A percentile compares a stretch with the other conserved stretches of the same genome.
These are phyloP conservation scores for Lindbergichthys nudifrons DNA, from an alignment of 2,797 vertebrate species.

Conservation along the genomic window DNA sequence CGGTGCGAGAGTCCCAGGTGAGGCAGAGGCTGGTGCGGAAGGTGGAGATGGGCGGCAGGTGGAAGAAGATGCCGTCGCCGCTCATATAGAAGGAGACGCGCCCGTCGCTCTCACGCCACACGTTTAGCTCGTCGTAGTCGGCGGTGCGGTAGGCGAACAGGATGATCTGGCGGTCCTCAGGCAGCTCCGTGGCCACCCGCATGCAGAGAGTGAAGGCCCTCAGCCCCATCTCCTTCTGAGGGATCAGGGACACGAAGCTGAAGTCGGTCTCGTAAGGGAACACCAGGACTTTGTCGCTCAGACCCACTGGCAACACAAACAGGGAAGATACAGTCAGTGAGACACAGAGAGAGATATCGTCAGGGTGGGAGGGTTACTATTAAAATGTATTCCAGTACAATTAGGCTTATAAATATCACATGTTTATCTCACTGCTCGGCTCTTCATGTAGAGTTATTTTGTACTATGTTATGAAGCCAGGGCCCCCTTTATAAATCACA, in stretches of 20 bases:
- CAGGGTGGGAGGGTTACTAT: too few relatives aligned
- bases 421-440: too few relatives aligned
- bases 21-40: constrained; percentile 86
- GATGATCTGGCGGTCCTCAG: constrained; percentile 83
- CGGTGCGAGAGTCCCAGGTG: constrained; percentile 82
- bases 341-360: not conserved
- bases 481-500: too few relatives aligned
- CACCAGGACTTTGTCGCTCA: constrained; percentile 80
- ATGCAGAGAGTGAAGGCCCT: constrained; percentile 85
- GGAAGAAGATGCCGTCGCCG: constrained; percentile 80
- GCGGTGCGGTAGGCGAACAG: constrained; percentile 86
- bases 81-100: constrained; percentile 85
- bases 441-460: too few relatives aligned
- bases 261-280: constrained; percentile 86
- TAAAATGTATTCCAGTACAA: too few relatives aligned
- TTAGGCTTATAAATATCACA: too few relatives aligned
- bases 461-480: too few relatives aligned
- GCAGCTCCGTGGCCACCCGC: constrained; percentile 83
- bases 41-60: constrained; percentile 79
- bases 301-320: constrained; percentile 67
- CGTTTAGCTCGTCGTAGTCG: constrained; percentile 85
- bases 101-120: constrained; percentile 86
- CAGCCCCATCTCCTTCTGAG: constrained; percentile 80
- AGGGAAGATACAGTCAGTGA: not conserved
- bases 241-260: constrained; percentile 83